A percentile compares a stretch with the other conserved stretches of the same genome.
Conservation (phyloP, 2,797 vertebrate genomes). For the Chaenodraco wilsoni region DNA sequence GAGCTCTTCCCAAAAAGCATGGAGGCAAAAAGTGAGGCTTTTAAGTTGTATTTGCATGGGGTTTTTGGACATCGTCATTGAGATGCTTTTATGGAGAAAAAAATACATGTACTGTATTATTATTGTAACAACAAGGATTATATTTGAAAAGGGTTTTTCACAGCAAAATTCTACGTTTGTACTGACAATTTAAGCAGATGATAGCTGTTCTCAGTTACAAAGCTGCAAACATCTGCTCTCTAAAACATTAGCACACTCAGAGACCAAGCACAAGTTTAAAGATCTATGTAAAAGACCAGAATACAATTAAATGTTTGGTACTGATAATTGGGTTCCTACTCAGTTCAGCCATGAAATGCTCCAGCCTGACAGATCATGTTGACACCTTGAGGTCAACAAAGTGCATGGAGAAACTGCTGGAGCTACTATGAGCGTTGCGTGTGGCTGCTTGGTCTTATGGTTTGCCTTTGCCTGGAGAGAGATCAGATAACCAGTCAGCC, state of each 20-base stretch:
- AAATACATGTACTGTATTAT: too few relatives aligned
- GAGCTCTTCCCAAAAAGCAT: conserved; percentile 1
- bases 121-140: background rate
- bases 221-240: conserved; percentile 23
- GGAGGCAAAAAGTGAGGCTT: background rate
- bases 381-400: conserved; percentile 59
- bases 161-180: background rate
- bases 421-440: background rate
- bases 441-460: conserved; percentile 18
- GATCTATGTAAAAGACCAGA: conserved; percentile 2
- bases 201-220: conserved; percentile 8
- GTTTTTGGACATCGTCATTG: background rate
- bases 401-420: conserved; percentile 4
- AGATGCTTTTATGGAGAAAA: background rate
- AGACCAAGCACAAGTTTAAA: background rate
- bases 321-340: conserved; percentile 40
- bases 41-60: background rate
- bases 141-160: background rate
- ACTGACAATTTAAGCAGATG: background rate
- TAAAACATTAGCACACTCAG: background rate
- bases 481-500: background rate
- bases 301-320: background rate
- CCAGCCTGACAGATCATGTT: conserved; percentile 22
- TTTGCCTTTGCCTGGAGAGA: conserved; percentile 26
- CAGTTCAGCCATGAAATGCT: conserved; percentile 53